These are phyloP conservation scores for Melinaea menophilus DNA, from an alignment of 2,888 invertebrate genomes.

Conservation along the genomic window DNA sequence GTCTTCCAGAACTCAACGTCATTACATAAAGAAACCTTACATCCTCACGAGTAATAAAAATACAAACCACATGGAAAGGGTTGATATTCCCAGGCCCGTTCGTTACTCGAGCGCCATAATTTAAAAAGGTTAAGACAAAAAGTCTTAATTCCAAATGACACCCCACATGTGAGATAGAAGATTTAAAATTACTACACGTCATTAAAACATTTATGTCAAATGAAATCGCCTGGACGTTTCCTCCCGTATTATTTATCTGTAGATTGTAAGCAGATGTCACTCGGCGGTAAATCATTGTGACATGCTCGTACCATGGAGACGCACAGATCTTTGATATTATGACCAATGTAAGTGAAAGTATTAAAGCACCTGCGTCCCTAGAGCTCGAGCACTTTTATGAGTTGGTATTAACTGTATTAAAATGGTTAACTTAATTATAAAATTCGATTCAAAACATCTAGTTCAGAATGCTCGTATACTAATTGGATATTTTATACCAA, in stretches of 20 bases:
- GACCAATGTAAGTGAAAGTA: neutral
- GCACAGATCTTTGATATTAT: conserved; percentile 20
- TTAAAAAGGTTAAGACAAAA: conserved; percentile 72
- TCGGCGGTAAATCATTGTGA: conserved; percentile 64
- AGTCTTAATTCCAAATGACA: conserved; percentile 57
- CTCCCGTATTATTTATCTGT: conserved; percentile 57
- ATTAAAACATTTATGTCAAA: conserved; percentile 63
- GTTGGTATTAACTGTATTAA: conserved; percentile 22
- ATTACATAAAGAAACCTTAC: neutral
- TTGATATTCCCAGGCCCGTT: conserved; percentile 59
- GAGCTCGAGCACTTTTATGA: conserved; percentile 8
- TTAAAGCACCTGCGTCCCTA: too few relatives aligned
- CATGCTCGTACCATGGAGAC: conserved; percentile 25
- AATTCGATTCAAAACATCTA: neutral
- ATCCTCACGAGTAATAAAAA: neutral
- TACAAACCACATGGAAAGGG: conserved; percentile 33
- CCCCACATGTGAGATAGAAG: conserved; percentile 51
- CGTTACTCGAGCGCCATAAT: conserved; percentile 64
- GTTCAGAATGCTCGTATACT: conserved; percentile 16
- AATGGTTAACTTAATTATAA: neutral
- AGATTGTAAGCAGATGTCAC: conserved; percentile 72
- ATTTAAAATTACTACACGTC: conserved; percentile 46
- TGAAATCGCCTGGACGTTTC: conserved; percentile 58
- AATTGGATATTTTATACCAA: conserved; percentile 30
- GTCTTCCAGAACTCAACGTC: neutral